phyloP scores from a whole-genome alignment of 2,113 vertebrate species.

The Azemiops feae region DNA sequence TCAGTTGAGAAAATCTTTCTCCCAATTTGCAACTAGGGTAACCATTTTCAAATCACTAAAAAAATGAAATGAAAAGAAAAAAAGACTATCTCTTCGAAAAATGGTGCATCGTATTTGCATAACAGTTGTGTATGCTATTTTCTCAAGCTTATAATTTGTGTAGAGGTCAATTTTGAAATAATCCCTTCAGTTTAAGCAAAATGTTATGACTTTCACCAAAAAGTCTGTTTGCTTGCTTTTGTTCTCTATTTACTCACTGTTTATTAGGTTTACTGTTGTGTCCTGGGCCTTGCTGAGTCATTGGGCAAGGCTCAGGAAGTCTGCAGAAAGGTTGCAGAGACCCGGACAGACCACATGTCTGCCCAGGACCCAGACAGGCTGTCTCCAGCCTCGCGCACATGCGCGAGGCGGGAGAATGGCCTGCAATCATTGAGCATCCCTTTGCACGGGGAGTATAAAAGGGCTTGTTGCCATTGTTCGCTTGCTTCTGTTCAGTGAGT shows the following conservation, averaged over 20 bases:
- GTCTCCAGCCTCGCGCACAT: too few species aligned
- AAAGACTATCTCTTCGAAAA: not conserved
- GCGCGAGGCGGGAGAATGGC: too few species aligned
- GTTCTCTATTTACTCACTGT: not conserved
- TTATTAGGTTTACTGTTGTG: not conserved
- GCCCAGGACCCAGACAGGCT: too few species aligned
- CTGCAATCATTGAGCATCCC: too few species aligned
- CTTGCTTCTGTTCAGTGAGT: too few species aligned
- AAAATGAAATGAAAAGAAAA: too few species aligned
- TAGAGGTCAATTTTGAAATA: not conserved
- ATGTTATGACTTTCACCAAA: not conserved
- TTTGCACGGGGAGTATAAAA: too few species aligned
- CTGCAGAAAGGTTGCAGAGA: too few species aligned
- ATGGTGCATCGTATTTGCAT: not conserved
- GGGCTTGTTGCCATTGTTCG: too few species aligned
- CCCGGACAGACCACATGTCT: too few species aligned
- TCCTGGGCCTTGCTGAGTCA: too few species aligned
- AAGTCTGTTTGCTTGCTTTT: not conserved
- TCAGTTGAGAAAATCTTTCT: not conserved
- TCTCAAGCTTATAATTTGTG: not conserved
- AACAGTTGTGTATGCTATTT: not conserved
- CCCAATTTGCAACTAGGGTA: not conserved
- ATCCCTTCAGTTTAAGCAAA: not conserved
- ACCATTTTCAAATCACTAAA: not conserved
- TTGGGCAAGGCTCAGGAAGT: too few species aligned